Evolutionary conservation across 1,140 invertebrate species (phyloP).

Genomic region (Thereuonema tuberculata): DNA sequence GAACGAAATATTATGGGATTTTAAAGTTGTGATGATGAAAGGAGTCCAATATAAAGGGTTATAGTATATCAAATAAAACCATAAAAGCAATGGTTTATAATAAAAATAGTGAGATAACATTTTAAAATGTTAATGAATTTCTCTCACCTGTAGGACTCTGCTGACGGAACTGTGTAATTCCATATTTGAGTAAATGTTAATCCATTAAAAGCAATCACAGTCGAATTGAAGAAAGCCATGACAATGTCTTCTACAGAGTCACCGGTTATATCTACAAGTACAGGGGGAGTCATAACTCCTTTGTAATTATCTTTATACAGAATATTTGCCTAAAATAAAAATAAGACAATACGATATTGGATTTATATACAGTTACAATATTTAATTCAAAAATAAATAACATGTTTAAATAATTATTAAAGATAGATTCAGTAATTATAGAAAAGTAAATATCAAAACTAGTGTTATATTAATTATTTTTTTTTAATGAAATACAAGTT

Average conservation of each 20-base stretch:
- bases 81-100: too few species aligned
- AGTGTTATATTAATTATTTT: background rate
- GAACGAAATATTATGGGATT: too few species aligned
- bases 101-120: too few species aligned
- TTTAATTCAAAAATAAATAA: too few species aligned
- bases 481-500: too few species aligned
- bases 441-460: background rate
- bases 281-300: constrained; percentile 46
- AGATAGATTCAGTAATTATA: background rate
- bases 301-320: constrained; percentile 31
- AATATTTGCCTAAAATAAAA: constrained; percentile 16
- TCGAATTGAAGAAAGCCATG: constrained; percentile 56
- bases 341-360: background rate
- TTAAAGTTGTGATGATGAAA: too few species aligned
- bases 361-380: too few species aligned
- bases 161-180: constrained; percentile 50
- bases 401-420: too few species aligned
- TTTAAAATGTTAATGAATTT: too few species aligned
- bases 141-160: constrained; percentile 38
- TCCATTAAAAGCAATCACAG: constrained; percentile 56
- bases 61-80: too few species aligned
- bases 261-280: constrained; percentile 56
- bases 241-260: constrained; percentile 58
- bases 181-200: constrained; percentile 48
- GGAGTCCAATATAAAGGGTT: too few species aligned